These are phyloP conservation scores for Chlorospingus semifuscus DNA, from an alignment of 2,797 vertebrate genomes.

Conservation along the genomic window DNA sequence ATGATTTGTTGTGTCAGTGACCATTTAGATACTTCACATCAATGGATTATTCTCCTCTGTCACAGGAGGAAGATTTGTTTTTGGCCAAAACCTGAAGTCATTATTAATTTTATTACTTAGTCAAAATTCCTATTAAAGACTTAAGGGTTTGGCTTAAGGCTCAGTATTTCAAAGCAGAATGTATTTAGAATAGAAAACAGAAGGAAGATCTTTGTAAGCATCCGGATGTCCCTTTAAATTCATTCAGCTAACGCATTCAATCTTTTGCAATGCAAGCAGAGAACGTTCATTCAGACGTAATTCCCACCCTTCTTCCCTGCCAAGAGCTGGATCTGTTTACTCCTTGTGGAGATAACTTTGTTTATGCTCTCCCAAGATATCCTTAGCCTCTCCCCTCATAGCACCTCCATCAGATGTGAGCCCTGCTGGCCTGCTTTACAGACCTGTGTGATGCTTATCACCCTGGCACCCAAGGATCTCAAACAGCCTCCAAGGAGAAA, in stretches of 20 bases:
- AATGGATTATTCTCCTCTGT: background rate
- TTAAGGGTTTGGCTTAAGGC: background rate
- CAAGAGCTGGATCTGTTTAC: background rate
- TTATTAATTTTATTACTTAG: constrained; percentile 5
- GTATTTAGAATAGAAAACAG: constrained; percentile 12
- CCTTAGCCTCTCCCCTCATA: background rate
- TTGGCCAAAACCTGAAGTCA: constrained; percentile 16
- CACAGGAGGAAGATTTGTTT: background rate
- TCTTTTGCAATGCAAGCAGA: background rate
- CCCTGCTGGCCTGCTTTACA: background rate
- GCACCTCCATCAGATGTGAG: background rate
- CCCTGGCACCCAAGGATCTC: background rate
- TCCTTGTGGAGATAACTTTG: background rate
- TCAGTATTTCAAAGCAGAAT: background rate
- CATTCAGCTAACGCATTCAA: background rate
- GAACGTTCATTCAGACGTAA: background rate
- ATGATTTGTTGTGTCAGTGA: background rate
- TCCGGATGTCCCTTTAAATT: background rate
- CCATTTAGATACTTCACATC: background rate
- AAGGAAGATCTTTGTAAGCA: background rate
- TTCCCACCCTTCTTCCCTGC: background rate
- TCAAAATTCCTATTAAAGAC: constrained; percentile 8
- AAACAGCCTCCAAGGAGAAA: background rate
- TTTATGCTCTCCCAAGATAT: background rate
- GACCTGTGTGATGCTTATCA: background rate